phyloP scores from a whole-genome alignment of 2,113 vertebrate genomes.

The Panthera tigris region DNA sequence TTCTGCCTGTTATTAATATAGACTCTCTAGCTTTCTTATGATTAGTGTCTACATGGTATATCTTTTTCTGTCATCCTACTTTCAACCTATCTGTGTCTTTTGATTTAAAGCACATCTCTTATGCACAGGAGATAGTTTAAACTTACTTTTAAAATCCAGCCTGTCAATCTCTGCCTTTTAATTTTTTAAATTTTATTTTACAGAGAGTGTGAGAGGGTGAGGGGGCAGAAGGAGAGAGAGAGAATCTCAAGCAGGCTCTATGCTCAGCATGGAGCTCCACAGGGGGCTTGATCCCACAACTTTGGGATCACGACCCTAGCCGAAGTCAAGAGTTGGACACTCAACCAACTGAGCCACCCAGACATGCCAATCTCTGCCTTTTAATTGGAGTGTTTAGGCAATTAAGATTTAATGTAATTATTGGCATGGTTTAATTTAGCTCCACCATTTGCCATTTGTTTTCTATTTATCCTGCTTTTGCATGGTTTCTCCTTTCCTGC shows the following conservation, averaged over 20 bases:
- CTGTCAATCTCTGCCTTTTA: slow-evolving; percentile 4
- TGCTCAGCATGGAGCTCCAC: too few relatives aligned
- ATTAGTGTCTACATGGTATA: background rate
- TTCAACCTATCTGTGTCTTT: background rate
- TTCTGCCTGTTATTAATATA: background rate
- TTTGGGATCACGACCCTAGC: too few relatives aligned
- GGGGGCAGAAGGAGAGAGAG: too few relatives aligned
- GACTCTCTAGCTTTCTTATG: background rate
- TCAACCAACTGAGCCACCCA: too few relatives aligned
- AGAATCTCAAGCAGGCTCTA: too few relatives aligned
- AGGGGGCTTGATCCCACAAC: too few relatives aligned
- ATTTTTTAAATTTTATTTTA: background rate
- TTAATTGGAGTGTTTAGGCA: background rate
- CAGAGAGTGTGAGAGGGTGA: too few relatives aligned
- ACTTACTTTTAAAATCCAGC: background rate
- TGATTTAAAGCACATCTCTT: background rate
- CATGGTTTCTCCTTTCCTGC: background rate
- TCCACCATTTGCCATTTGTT: background rate
- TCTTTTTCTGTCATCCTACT: background rate
- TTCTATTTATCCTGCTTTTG: background rate
- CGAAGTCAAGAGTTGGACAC: too few relatives aligned
- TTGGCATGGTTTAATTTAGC: background rate
- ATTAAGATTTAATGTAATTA: background rate
- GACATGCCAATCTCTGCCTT: background rate
- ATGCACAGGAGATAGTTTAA: background rate